Base-by-base conservation (phyloP, 2,888 invertebrate genomes). In the Melinaea marsaeus region DNA sequence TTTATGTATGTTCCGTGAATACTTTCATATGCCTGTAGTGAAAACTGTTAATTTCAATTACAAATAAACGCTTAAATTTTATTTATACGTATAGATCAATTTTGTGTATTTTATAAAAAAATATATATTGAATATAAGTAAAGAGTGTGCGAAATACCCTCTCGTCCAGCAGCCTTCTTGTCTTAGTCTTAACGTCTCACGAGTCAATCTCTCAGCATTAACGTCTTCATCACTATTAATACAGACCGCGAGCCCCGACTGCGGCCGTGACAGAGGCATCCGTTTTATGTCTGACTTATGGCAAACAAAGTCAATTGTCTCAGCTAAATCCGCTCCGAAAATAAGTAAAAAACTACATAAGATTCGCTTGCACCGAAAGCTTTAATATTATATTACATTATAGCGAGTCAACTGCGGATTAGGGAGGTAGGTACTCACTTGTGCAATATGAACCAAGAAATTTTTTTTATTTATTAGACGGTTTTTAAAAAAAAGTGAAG, bases 251-350 rank as follows among this genome's bases (percentile, higher is more conserved):
- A 79, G 77, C 78, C 69, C 75, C 69, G 73, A 63, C 70, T 77
- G 72, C 69, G 73, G 63, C 70, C 77, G 72, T 81, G 86, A 87
- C 87, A 80, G 71, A 70, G 83, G 84, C 81, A 85, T 88, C 84
- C 86, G 86, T 86, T 88, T 87, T 81, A 84, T 83, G 79, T 86
- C 81, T 85, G 85, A 86, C 84, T 85, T 85, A 84, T 79, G 79
- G 80, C 75, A 77, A 76, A 79, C 78, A 77, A 78, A 86, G 85
- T 85, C 88, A 88, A 88, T 88, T 88, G 88, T 88, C 81, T 83
- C 77, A 72, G 81, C 84, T 86, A 87, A 83, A 86, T 86, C 79
- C 79, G 85, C 70, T 69, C 71, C 68, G 71, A 68, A 76, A 85
- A 85, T 81, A 85, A 86, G 74, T 73, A 70, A 73, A 71, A 72